A percentile compares a stretch with the other conserved stretches of the same genome.
These are phyloP conservation scores for honey bee (Apis mellifera) DNA, from an alignment of 1,140 invertebrate genomes.

Conservation along the genomic window DNA sequence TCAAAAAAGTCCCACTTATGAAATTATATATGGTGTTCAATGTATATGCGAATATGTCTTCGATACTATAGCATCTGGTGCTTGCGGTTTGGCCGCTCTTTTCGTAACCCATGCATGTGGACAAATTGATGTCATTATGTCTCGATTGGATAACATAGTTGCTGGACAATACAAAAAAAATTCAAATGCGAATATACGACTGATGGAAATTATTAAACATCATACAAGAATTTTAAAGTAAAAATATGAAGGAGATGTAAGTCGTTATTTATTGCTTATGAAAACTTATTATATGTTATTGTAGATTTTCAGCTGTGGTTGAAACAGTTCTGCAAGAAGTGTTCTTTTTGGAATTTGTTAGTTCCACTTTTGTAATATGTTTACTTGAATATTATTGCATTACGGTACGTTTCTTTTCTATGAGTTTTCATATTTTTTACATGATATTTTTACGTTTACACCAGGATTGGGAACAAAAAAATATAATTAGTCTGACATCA, in stretches of 20 bases:
- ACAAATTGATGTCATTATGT: conserved; percentile 58
- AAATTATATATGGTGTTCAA: conserved; percentile 51
- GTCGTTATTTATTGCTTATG: too few relatives aligned
- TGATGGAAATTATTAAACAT: conserved; percentile 44
- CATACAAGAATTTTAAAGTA: conserved; percentile 50
- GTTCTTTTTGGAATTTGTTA: conserved; percentile 64
- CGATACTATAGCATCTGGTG: conserved; percentile 21
- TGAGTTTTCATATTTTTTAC: background rate
- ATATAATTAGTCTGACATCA: conserved; percentile 47
- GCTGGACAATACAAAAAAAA: conserved; percentile 11
- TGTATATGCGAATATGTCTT: conserved; percentile 39
- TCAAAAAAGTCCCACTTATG: conserved; percentile 49
- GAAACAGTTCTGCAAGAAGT: conserved; percentile 62
- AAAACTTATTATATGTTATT: background rate
- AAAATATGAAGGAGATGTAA: background rate
- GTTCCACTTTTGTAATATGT: conserved; percentile 68
- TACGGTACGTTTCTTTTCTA: conserved; percentile 52
- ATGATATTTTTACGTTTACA: conserved; percentile 1
- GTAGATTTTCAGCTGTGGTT: conserved; percentile 61
- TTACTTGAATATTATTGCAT: conserved; percentile 68
- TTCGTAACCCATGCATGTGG: conserved; percentile 26
- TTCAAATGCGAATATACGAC: background rate
- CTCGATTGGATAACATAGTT: conserved; percentile 45
- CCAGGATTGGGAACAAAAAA: conserved; percentile 62
- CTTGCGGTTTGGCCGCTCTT: background rate